phyloP scores from a whole-genome alignment of 2,113 vertebrate genomes.

The Okapia johnstoni region DNA sequence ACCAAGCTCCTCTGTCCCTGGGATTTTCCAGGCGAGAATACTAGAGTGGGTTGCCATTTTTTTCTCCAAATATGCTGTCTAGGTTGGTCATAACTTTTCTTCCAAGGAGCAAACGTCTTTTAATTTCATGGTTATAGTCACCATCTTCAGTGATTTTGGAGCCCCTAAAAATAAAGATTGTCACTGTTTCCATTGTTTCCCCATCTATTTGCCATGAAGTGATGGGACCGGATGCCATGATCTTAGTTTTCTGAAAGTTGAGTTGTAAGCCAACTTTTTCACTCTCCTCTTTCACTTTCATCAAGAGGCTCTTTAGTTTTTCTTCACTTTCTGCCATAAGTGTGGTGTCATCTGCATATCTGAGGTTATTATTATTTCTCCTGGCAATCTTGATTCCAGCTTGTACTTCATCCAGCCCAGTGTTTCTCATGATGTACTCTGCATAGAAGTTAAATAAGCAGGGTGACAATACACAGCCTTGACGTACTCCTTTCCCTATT shows the following conservation, averaged over 20 bases:
- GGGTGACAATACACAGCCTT: not conserved
- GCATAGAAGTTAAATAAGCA: not conserved
- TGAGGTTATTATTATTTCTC: not conserved
- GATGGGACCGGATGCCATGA: not conserved
- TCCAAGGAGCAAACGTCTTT: accelerated
- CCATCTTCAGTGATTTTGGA: not conserved
- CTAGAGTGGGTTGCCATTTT: not conserved
- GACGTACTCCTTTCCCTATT: not conserved
- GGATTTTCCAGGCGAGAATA: not conserved
- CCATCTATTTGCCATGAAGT: not conserved
- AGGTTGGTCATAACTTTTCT: not conserved
- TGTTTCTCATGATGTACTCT: not conserved
- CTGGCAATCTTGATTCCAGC: not conserved
- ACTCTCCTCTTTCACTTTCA: not conserved
- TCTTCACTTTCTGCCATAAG: not conserved
- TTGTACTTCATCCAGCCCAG: not conserved
- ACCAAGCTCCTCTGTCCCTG: not conserved
- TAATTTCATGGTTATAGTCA: not conserved
- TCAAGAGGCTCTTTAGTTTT: not conserved
- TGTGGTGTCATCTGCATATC: not conserved
- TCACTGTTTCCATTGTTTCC: not conserved
- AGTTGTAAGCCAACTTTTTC: not conserved
- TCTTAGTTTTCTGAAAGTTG: not conserved
- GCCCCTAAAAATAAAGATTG: not conserved
- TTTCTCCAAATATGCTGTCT: not conserved